Evolutionary conservation across 2,888 invertebrate genomes (phyloP).

Genomic region (Cryptosula pallasiana): DNA sequence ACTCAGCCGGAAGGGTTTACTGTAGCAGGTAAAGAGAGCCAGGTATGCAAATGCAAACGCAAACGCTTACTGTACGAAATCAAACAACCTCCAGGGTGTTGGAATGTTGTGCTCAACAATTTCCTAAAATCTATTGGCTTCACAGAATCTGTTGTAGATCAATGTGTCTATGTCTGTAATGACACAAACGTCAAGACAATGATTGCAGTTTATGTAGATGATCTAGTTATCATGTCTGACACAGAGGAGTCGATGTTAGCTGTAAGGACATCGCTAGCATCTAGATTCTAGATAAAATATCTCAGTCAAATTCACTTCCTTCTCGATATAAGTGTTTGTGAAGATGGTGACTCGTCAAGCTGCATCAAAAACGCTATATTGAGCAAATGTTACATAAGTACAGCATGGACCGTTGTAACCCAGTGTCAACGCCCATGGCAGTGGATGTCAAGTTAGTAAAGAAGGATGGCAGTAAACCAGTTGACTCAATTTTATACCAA

Average conservation of each 20-base stretch:
- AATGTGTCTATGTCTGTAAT: conserved; percentile 25
- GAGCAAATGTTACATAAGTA: conserved; percentile 26
- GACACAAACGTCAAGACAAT: conserved; percentile 17
- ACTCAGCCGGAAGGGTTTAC: conserved; percentile 31
- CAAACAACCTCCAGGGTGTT: conserved; percentile 29
- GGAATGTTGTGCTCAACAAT: conserved; percentile 30
- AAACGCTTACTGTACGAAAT: conserved; percentile 31
- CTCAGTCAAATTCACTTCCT: conserved; percentile 26
- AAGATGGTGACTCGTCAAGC: conserved; percentile 10
- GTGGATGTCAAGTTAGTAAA: no score
- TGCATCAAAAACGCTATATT: conserved; percentile 25
- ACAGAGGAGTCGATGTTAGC: conserved; percentile 23
- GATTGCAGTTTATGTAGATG: conserved; percentile 29
- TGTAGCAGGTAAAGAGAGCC: conserved; percentile 26
- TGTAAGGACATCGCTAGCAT: not conserved
- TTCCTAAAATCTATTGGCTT: conserved; percentile 29
- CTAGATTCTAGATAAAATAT: conserved; percentile 27
- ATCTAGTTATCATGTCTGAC: conserved; percentile 26
- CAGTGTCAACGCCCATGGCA: conserved; percentile 28
- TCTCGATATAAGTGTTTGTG: conserved; percentile 24
- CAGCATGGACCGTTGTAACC: conserved; percentile 26
- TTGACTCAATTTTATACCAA: conserved; percentile 26
- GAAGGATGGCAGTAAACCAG: not conserved
- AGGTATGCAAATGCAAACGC: conserved; percentile 31
- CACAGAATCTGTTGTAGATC: conserved; percentile 26